Evolutionary conservation across 2,888 invertebrate genomes (phyloP), one percentile per base, ranked within the genome.

Genomic region (Stegophylla sp.): DNA sequence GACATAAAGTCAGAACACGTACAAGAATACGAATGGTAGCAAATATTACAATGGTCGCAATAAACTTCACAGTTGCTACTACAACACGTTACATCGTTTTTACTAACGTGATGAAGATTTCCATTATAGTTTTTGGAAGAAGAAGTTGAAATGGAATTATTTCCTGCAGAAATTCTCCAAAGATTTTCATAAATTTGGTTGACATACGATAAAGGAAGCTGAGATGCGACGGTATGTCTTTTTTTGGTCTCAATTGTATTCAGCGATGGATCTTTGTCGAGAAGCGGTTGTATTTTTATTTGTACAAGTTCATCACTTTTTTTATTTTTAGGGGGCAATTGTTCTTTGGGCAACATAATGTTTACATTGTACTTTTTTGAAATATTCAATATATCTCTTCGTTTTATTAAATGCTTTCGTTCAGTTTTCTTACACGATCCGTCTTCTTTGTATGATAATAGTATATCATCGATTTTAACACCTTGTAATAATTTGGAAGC

Each of bases 1-100:
- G 51, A 53, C 2, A 56, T 20, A 79, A 45, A 79, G n/a, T 82
- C 77, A 12, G 43, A n/a, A 26, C 82, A 82, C 17, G 48, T 71
- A 77, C 82, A 82, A 12, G 56, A 79, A 23, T 77, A 82, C 17
- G 56, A 53, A 56, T 82, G 72, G 12, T 82, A n/a, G 23, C 82
- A 82, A 51, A 82, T 82, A 61, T 73, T 77, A n/a, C 75, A 76
- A 26, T 1, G 26, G 10, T 34, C 76, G 34, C 64, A 76, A 64
- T 43, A 26, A 41, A 23, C 1, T 53, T n/a, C 20, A 76, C 64
- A 76, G 53, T 66, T 1, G 41, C 53, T 13, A 34, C 13, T n/a
- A 41, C 34, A n/a, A 28, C 48, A 53, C 26, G 1, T n/a, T 66
- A 53, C 5, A 12, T 76, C 1, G 26, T 41, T 76, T 66, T 76